Evolutionary conservation across 2,113 vertebrate species (phyloP), one percentile per base, ranked within the genome.

Genomic region (Aspidoscelis tigris): DNA sequence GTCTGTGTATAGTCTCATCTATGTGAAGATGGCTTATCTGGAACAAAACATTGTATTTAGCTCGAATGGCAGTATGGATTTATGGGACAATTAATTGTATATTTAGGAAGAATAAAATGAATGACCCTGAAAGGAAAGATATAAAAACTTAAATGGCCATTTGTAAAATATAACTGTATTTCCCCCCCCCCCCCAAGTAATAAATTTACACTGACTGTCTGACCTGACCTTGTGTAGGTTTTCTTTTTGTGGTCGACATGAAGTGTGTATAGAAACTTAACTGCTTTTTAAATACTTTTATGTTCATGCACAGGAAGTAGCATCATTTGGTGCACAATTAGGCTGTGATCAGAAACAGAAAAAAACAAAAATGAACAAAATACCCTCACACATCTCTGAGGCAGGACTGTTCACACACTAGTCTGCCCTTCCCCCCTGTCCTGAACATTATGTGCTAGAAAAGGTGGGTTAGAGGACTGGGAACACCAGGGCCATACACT

Each of bases 21-120:
- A 7, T n/a, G 43, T 22, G 58, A 75, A 82, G 41, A 75, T 65
- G 61, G n/a, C 20, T 53, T 76, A 83, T 69, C 73, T 76, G 26
- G n/a, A 69, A 83, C 61, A 53, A 50, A 83, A 33, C 39, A 11
- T 16, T 53, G 18, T 41, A 26, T 47, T 76, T 83, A 61, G 43
- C 64, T 65, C 73, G 58, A 84, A 79, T 22, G 8, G 61, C 61
- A 39, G 69, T 50, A 41, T 41, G 58, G 58, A 47, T 75, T 73
- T 47, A 74, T 24, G 64, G 55, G 41, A 71, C 33, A 79, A 65
- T 11, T 73, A 50, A 73, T 73, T 65, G 39, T 79, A 79, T 73
- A 20, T 66, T 79, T 47, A 22, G n/a, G 50, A 65, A 73, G 11
- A 79, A 33, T 64, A 47, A 65, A 81, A 72, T 3, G 39, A 11